Percentiles rank a stretch among this genome's conserved stretches.
phyloP scores from a whole-genome alignment of 2,113 vertebrate genomes.

The Progne subis region DNA sequence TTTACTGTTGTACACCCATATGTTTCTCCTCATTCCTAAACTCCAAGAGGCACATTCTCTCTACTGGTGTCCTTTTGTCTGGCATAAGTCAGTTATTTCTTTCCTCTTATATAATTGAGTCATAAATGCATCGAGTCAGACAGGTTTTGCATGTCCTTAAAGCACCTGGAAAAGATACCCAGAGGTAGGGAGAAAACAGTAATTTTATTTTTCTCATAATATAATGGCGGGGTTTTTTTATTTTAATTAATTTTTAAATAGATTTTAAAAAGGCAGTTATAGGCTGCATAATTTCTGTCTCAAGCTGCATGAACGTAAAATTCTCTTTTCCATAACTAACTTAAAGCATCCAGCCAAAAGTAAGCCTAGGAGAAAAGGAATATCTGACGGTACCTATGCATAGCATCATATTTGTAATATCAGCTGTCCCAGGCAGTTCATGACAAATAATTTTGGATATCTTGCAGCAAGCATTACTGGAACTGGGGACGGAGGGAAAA shows the following conservation, averaged over 20 bases:
- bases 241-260: neutral
- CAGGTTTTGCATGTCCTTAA: neutral
- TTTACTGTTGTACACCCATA: neutral
- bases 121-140: neutral
- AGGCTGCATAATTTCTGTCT: neutral
- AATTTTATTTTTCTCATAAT: neutral
- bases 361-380: neutral
- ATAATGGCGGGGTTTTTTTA: rapidly evolving
- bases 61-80: neutral
- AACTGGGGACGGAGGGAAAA: rapidly evolving
- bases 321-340: neutral
- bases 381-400: neutral
- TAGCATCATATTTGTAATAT: neutral
- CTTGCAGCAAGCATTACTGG: neutral
- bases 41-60: neutral
- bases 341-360: neutral
- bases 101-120: neutral
- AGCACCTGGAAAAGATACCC: neutral
- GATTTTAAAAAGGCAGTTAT: neutral
- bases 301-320: neutral
- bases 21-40: neutral
- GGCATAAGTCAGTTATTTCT: neutral
- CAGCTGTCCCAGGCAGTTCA: neutral
- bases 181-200: neutral
- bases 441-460: neutral